Conservation (phyloP, 2,113 vertebrate genomes). For the Alexandromys fortis region DNA sequence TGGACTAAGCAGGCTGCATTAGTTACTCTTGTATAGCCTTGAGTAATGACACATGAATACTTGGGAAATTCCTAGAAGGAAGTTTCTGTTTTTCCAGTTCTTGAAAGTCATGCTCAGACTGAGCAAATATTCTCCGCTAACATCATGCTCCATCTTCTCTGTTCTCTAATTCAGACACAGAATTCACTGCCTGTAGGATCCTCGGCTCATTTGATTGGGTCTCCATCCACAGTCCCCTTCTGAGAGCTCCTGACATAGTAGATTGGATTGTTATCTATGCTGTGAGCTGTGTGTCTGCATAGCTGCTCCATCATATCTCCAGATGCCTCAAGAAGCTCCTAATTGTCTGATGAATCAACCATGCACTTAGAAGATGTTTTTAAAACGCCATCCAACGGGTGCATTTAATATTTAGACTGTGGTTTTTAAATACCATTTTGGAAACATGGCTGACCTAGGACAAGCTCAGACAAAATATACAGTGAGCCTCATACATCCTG, state of each 20-base stretch:
- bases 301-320: not conserved
- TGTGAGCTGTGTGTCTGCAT: not conserved
- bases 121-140: not conserved
- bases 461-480: not conserved
- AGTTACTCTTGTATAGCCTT: not conserved
- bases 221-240: not conserved
- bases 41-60: not conserved
- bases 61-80: not conserved
- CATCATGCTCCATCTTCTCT: not conserved
- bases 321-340: not conserved
- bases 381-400: not conserved
- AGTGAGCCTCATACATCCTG: not conserved
- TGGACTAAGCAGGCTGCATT: not conserved
- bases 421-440: conserved; percentile 37
- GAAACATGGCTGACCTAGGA: not conserved
- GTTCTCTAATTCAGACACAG: not conserved
- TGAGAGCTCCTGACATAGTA: not conserved
- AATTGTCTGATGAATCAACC: not conserved
- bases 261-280: not conserved
- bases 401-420: not conserved
- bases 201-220: not conserved
- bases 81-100: not conserved
- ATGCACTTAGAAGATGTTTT: not conserved
- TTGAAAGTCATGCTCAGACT: not conserved
- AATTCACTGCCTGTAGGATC: not conserved